These are phyloP conservation scores for Rhinichthys osculus DNA, from an alignment of 2,797 vertebrate species.

Conservation along the genomic window DNA sequence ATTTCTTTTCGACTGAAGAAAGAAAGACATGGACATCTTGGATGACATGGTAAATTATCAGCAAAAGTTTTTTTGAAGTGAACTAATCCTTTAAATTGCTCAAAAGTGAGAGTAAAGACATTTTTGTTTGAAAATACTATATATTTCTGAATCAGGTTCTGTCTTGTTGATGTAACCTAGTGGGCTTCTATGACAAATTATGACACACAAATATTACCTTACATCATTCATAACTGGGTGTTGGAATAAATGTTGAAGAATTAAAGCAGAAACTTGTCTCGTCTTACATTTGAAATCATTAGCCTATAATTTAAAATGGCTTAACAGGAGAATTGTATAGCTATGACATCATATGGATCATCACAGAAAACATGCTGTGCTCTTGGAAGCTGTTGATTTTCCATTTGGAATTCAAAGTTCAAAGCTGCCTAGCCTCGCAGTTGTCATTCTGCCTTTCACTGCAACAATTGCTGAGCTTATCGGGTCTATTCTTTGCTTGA, in stretches of 20 bases:
- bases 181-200: background rate
- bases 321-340: background rate
- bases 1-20: too few species aligned
- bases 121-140: too few species aligned
- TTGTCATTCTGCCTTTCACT: slow-evolving; percentile 57
- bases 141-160: background rate
- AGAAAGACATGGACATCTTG: too few species aligned
- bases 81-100: too few species aligned
- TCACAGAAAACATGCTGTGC: background rate
- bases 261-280: background rate
- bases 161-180: background rate
- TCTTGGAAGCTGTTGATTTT: background rate
- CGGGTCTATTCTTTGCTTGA: slow-evolving; percentile 69
- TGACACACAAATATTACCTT: background rate
- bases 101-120: too few species aligned
- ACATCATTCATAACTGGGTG: background rate
- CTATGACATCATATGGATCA: background rate
- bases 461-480: slow-evolving; percentile 67
- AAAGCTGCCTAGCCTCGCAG: slow-evolving; percentile 1
- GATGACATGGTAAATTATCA: too few species aligned
- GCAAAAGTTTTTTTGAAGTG: too few species aligned
- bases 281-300: background rate
- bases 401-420: background rate
- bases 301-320: background rate
- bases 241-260: background rate